A percentile compares a stretch with the other conserved stretches of the same genome.
Evolutionary conservation across 2,113 vertebrate species (phyloP).

Genomic region (Macrotis lagotis): DNA sequence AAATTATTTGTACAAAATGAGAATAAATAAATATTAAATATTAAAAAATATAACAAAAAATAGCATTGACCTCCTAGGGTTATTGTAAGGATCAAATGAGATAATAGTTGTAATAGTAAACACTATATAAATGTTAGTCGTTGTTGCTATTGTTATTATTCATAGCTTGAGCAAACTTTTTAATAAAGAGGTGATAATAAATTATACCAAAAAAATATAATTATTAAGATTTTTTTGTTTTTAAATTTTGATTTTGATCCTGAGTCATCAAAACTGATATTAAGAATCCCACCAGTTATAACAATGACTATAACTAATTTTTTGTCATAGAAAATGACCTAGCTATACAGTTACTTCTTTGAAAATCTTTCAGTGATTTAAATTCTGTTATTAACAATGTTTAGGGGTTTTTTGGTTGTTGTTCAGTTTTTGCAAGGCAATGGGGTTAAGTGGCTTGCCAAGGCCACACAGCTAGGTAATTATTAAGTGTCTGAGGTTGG

Average conservation of each 20-base stretch:
- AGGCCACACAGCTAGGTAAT: too few relatives aligned
- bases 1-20: too few relatives aligned
- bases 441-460: too few relatives aligned
- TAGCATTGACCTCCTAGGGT: not conserved
- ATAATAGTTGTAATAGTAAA: not conserved
- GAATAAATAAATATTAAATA: too few relatives aligned
- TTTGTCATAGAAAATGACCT: not conserved
- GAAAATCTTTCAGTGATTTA: constrained; percentile 23
- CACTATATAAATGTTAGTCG: not conserved
- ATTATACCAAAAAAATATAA: not conserved
- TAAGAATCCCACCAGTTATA: not conserved
- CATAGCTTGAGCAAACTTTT: constrained; percentile 7
- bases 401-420: too few relatives aligned
- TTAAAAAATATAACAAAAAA: too few relatives aligned
- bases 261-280: constrained; percentile 19
- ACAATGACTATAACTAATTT: not conserved
- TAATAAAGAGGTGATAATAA: not conserved
- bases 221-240: constrained; percentile 19
- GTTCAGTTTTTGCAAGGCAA: too few relatives aligned
- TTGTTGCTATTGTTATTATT: not conserved
- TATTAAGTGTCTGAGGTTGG: too few relatives aligned
- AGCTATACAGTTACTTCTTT: constrained; percentile 28
- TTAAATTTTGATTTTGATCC: not conserved
- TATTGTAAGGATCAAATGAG: not conserved
- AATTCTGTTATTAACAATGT: too few relatives aligned